Percentiles rank a stretch among this genome's conserved stretches.
Conservation (phyloP, 2,113 vertebrate species). For the Phyllostomus discolor region DNA sequence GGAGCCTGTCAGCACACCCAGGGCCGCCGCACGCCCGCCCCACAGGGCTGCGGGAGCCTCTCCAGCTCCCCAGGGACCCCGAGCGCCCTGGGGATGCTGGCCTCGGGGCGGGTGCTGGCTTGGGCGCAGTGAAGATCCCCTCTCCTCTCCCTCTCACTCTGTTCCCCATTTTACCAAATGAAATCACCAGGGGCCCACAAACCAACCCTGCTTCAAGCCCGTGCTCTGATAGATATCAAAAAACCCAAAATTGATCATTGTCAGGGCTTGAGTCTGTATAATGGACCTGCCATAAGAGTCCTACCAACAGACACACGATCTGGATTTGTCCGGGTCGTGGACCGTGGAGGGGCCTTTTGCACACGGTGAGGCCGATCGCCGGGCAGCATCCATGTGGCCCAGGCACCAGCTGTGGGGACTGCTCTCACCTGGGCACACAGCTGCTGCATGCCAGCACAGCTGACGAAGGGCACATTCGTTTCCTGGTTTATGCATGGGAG, state of each 20-base stretch:
- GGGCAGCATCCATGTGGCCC: rapidly evolving
- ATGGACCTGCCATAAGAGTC: neutral
- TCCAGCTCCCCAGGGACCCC: neutral
- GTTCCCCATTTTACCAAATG: neutral
- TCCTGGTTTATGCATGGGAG: neutral
- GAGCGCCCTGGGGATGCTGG: neutral
- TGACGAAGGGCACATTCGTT: neutral
- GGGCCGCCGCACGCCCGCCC: neutral
- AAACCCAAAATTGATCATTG: neutral
- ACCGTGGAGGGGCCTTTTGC: neutral
- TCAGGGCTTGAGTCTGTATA: neutral
- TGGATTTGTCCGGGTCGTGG: neutral
- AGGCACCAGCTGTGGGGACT: rapidly evolving
- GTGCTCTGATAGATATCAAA: neutral
- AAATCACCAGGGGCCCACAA: neutral
- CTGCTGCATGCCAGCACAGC: rapidly evolving
- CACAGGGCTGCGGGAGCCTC: neutral
- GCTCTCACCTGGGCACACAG: neutral
- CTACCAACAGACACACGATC: rapidly evolving
- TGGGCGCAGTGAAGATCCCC: neutral
- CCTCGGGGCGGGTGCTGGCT: neutral
- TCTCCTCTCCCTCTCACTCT: neutral
- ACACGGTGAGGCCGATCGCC: rapidly evolving
- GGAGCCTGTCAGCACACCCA: neutral
- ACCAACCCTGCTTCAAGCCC: neutral